Percentiles rank a stretch among this genome's conserved stretches.
phyloP scores from a whole-genome alignment of 2,113 vertebrate genomes.

The Pipra filicauda region DNA sequence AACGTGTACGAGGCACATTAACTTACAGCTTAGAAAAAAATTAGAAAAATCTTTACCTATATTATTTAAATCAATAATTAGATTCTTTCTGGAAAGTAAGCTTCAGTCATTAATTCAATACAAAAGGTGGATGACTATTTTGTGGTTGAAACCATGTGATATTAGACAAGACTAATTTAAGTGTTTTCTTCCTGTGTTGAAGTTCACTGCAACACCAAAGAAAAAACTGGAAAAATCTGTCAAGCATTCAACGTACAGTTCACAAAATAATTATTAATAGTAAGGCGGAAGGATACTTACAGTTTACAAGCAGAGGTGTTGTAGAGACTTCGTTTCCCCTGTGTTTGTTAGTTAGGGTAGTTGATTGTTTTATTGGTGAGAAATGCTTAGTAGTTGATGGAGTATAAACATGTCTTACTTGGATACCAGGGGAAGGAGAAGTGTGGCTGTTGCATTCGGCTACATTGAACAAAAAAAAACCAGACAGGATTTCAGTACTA shows the following conservation, averaged over 20 bases:
- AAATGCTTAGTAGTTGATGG: slow-evolving; percentile 98
- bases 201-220: neutral
- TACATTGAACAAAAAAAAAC: slow-evolving; percentile 66
- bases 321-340: slow-evolving; percentile 97
- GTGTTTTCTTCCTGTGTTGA: neutral
- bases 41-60: neutral
- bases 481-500: slow-evolving; percentile 30
- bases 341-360: slow-evolving; percentile 97
- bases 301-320: slow-evolving; percentile 93
- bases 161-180: neutral
- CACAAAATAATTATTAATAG: neutral
- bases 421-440: slow-evolving; percentile 94
- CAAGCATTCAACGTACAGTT: neutral
- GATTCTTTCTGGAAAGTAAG: neutral
- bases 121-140: neutral
- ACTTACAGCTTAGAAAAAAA: neutral
- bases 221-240: neutral
- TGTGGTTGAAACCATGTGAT: neutral
- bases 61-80: neutral
- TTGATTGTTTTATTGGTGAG: slow-evolving; percentile 98
- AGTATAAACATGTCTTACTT: slow-evolving; percentile 97
- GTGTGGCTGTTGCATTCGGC: slow-evolving; percentile 98
- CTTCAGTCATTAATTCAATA: neutral
- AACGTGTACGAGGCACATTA: neutral
- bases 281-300: slow-evolving; percentile 75